Evolutionary conservation across 2,888 invertebrate genomes (phyloP), one percentile per base, ranked within the genome.

Genomic region (Maniola hyperantus): DNA sequence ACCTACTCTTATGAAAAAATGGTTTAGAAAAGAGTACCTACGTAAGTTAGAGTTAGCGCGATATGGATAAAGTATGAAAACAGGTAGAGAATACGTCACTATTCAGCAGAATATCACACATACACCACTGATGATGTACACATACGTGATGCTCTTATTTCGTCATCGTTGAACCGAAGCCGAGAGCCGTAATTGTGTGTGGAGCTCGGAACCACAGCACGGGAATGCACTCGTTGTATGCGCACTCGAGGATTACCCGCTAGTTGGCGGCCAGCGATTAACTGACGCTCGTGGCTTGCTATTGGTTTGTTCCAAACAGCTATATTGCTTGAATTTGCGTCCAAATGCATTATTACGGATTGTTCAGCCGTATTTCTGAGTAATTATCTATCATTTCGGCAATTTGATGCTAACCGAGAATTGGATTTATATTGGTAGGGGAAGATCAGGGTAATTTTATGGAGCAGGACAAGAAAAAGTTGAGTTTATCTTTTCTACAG

Each of bases 231-330:
- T 85, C 82, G 86, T 87, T 89, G 85, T 88, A 87, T 87, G 86
- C 87, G 84, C 84, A 86, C 88, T 89, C 84, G 84, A 85, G 89
- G 90, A 89, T 90, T 89, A 89, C 88, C 84, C 83, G 81, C 84
- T 87, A 84, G 87, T 88, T 86, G 73, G 76, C 68, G 83, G 85
- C 84, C 83, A 81, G 82, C 89, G 89, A 89, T 89, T 89, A 89
- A 86, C 88, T 80, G 81, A 78, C 80, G 81, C 80, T 79, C 83
- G 87, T 81, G 87, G 88, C 83, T 84, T 82, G 77, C 83, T 82
- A 78, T 87, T 79, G 87, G 84, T 83, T 85, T 83, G 83, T 83
- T 85, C 77, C 82, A 75, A 85, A 84, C 79, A 78, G 76, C 76
- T 73, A 70, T 77, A 80, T 78, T 77, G 76, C 82, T 81, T 80